A percentile compares a stretch with the other conserved stretches of the same genome.
phyloP scores from a whole-genome alignment of 2,113 vertebrate genomes.

The Macroglossus sobrinus region DNA sequence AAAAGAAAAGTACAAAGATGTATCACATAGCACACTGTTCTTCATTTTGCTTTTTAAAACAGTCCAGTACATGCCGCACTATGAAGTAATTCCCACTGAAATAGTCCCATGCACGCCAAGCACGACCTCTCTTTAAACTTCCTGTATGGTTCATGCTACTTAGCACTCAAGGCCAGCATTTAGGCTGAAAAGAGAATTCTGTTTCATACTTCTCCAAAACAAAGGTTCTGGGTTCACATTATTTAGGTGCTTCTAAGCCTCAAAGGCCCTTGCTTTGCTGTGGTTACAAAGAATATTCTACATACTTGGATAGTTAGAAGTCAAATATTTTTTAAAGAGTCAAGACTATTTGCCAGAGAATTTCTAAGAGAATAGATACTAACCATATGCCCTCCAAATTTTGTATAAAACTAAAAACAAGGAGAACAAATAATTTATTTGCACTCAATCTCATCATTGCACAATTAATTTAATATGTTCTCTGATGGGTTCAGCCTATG shows the following conservation, averaged over 20 bases:
- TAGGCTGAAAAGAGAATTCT: background rate
- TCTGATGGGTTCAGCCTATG: constrained; percentile 41
- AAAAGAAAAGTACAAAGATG: constrained; percentile 52
- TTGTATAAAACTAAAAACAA: constrained; percentile 41
- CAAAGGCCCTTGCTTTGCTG: constrained; percentile 5
- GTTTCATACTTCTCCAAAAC: background rate
- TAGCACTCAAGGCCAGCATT: background rate
- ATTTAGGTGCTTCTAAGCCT: background rate
- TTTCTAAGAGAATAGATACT: constrained; percentile 22
- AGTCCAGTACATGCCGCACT: background rate
- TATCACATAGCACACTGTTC: constrained; percentile 37
- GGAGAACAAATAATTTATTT: constrained; percentile 60
- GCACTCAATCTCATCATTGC: constrained; percentile 40
- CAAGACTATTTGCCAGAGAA: background rate
- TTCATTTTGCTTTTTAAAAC: background rate
- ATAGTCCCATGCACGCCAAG: background rate
- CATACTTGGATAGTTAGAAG: background rate
- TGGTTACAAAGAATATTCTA: constrained; percentile 7
- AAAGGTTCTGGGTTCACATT: background rate
- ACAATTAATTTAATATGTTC: constrained; percentile 63
- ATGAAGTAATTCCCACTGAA: background rate
- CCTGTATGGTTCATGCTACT: background rate
- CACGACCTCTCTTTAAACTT: constrained; percentile 9
- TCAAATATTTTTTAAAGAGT: background rate
- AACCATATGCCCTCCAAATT: background rate